A percentile compares a stretch with the other conserved stretches of the same genome.
phyloP scores from a whole-genome alignment of 2,113 vertebrate species.

The Malurus alboscapulatus region DNA sequence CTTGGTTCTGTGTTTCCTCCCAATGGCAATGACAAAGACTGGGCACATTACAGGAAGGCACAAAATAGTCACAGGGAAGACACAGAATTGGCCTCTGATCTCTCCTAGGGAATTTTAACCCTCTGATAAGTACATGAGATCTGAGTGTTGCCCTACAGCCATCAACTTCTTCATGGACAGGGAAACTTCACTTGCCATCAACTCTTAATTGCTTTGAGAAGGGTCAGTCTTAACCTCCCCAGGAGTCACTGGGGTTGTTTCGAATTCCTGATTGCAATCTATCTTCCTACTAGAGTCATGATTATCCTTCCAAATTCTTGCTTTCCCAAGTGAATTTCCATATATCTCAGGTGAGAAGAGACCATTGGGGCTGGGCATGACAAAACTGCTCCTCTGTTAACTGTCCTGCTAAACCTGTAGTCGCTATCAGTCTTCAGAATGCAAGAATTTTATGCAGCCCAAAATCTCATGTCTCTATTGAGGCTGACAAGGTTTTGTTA shows the following conservation, averaged over 20 bases:
- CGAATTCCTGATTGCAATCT: background rate
- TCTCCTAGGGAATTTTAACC: background rate
- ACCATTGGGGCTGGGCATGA: background rate
- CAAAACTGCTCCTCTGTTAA: background rate
- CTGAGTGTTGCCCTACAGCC: background rate
- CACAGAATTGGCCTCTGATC: background rate
- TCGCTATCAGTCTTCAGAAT: background rate
- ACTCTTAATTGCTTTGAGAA: background rate
- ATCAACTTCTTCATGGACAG: background rate
- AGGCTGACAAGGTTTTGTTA: background rate
- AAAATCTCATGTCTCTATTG: background rate
- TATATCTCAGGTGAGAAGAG: background rate
- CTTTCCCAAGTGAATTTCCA: background rate
- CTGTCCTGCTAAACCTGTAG: background rate
- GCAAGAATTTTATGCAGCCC: background rate
- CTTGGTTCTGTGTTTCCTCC: background rate
- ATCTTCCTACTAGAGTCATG: background rate
- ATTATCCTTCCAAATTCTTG: background rate
- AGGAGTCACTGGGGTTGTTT: background rate
- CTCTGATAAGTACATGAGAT: background rate
- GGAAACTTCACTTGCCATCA: background rate
- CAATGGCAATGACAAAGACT: background rate
- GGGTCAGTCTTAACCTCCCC: background rate
- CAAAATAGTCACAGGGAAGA: background rate
- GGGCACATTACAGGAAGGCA: background rate